Percentiles rank a stretch among this genome's conserved stretches.
phyloP scores from a whole-genome alignment of 2,113 vertebrate genomes.

The Tyrannus savana region DNA sequence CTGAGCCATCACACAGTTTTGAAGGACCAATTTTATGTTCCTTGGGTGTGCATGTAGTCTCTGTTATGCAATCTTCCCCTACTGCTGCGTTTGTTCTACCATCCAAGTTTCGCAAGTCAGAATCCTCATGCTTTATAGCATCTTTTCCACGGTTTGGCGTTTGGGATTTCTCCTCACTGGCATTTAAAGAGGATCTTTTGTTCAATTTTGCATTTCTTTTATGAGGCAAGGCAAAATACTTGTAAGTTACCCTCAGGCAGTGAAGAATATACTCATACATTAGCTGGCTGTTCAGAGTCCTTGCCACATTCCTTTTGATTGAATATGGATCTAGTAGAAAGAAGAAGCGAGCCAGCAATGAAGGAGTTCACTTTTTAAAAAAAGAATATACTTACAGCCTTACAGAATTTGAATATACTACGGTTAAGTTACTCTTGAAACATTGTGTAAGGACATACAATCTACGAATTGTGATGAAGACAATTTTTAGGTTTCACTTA shows the following conservation, averaged over 20 bases:
- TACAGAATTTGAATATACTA: not conserved
- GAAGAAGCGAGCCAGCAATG: not conserved
- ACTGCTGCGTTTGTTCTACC: not conserved
- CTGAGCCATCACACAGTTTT: slow-evolving; percentile 23
- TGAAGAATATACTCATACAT: slow-evolving; percentile 91
- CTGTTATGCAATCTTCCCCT: not conserved
- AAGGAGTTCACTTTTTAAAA: not conserved
- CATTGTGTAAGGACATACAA: not conserved
- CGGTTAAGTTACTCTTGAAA: not conserved
- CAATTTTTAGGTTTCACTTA: not conserved
- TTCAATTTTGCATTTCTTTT: slow-evolving; percentile 63
- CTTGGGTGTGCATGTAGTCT: not conserved
- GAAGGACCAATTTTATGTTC: not conserved
- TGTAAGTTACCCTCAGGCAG: slow-evolving; percentile 91
- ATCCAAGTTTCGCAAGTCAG: not conserved
- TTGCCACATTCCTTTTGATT: slow-evolving; percentile 91
- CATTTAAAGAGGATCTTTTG: slow-evolving; percentile 5
- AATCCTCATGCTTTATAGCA: not conserved
- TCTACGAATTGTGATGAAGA: not conserved
- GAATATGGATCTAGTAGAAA: slow-evolving; percentile 87
- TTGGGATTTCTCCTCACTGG: not conserved
- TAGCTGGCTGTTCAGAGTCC: slow-evolving; percentile 89
- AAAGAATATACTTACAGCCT: not conserved
- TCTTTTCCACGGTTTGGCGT: not conserved
- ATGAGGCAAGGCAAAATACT: slow-evolving; percentile 90